Percentiles rank a stretch among this genome's conserved stretches.
Conservation (phyloP, 2,888 invertebrate species). For the Arenicola marina region DNA sequence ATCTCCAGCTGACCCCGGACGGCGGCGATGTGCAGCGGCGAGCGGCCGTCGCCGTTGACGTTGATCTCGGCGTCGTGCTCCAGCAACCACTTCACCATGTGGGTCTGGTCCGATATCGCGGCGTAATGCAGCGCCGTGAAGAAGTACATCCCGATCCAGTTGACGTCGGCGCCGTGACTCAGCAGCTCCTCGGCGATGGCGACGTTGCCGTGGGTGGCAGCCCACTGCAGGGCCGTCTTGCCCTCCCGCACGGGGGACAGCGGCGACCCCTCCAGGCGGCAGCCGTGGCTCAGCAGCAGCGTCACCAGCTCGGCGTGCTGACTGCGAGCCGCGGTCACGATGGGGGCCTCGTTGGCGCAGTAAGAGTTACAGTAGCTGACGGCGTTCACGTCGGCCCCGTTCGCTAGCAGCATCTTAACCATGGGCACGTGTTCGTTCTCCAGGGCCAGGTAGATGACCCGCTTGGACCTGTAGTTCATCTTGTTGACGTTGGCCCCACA, state of each 20-base stretch:
- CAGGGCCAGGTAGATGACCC: slow-evolving; percentile 24
- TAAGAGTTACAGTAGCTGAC: slow-evolving; percentile 22
- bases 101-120: slow-evolving; percentile 16
- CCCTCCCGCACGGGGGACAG: slow-evolving; percentile 7
- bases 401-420: slow-evolving; percentile 22
- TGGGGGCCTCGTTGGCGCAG: slow-evolving; percentile 27
- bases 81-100: slow-evolving; percentile 28
- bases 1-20: slow-evolving; percentile 25
- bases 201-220: slow-evolving; percentile 23
- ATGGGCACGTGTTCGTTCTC: slow-evolving; percentile 23
- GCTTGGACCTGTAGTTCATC: slow-evolving; percentile 9
- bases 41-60: slow-evolving; percentile 24
- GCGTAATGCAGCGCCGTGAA: slow-evolving; percentile 29
- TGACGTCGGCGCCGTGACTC: slow-evolving; percentile 26
- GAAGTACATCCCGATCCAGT: slow-evolving; percentile 25
- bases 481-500: slow-evolving; percentile 20
- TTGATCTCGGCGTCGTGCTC: slow-evolving; percentile 19
- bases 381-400: slow-evolving; percentile 23
- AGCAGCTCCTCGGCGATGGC: slow-evolving; percentile 19
- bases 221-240: slow-evolving; percentile 32
- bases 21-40: slow-evolving; percentile 29
- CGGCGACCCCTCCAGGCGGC: slow-evolving; percentile 10
- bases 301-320: slow-evolving; percentile 22
- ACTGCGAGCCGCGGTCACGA: slow-evolving; percentile 26
- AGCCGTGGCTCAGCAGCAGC: slow-evolving; percentile 16